phyloP scores from a whole-genome alignment of 2,888 invertebrate genomes.

The Erannis defoliaria region DNA sequence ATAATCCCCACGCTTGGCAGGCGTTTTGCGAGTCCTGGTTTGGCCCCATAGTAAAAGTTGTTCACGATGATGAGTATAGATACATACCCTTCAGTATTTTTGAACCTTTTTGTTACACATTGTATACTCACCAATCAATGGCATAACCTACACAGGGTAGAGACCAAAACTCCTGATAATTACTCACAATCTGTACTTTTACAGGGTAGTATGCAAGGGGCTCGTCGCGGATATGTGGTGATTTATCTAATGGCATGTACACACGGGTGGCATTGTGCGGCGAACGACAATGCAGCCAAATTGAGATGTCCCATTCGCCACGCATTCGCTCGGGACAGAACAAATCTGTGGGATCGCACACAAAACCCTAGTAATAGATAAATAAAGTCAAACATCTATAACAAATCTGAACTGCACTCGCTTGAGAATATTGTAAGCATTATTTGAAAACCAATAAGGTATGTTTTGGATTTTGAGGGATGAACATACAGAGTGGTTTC shows the following conservation, averaged over 20 bases:
- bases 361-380: constrained; percentile 71
- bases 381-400: constrained; percentile 71
- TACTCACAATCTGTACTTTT: constrained; percentile 15
- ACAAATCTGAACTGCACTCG: constrained; percentile 36
- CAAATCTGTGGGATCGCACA: constrained; percentile 64
- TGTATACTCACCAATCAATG: too few species aligned
- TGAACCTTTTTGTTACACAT: too few species aligned
- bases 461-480: neutral
- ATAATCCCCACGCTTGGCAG: too few species aligned
- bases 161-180: constrained; percentile 3
- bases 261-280: constrained; percentile 48
- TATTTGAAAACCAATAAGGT: constrained; percentile 19
- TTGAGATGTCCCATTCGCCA: constrained; percentile 80
- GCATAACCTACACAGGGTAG: too few species aligned
- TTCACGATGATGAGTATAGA: too few species aligned
- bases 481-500: constrained; percentile 13
- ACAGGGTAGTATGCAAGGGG: constrained; percentile 29
- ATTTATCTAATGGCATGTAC: constrained; percentile 49
- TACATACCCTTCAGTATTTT: too few species aligned
- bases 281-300: constrained; percentile 74
- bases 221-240: constrained; percentile 44
- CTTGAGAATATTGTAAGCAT: neutral
- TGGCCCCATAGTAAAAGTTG: too few species aligned
- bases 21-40: too few species aligned
- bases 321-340: constrained; percentile 62